Evolutionary conservation across 2,113 vertebrate species (phyloP).

Genomic region (Vidua chalybeata): DNA sequence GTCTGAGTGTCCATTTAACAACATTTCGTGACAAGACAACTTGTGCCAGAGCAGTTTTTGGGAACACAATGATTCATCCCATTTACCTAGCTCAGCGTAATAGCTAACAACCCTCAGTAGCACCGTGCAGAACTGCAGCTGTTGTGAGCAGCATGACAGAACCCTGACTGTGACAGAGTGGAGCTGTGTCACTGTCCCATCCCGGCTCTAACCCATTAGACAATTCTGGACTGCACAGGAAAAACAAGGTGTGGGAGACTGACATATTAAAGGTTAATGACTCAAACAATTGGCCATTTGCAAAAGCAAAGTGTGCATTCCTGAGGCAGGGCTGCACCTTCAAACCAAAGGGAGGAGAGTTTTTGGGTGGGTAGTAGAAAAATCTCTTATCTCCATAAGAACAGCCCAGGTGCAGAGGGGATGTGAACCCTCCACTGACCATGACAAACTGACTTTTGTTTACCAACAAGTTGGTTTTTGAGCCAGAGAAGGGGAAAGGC

Average conservation of each 20-base stretch:
- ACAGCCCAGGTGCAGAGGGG: not conserved
- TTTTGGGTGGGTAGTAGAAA: not conserved
- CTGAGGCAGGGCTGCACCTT: not conserved
- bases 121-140: not conserved
- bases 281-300: fast-evolving
- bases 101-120: not conserved
- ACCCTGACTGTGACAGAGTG: not conserved
- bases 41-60: not conserved
- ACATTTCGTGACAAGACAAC: not conserved
- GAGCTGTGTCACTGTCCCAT: not conserved
- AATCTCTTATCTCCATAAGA: not conserved
- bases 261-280: not conserved
- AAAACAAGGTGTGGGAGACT: not conserved
- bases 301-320: not conserved
- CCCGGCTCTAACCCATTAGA: not conserved
- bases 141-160: not conserved
- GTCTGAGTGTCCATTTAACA: not conserved
- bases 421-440: not conserved
- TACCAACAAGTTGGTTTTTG: not conserved
- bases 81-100: not conserved
- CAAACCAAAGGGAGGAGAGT: fast-evolving
- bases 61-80: not conserved
- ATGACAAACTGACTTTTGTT: not conserved
- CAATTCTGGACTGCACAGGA: not conserved
- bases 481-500: not conserved